Evolutionary conservation across 2,797 vertebrate genomes (phyloP), one percentile per base, ranked within the genome.

Genomic region (Eupleurogrammus muticus): DNA sequence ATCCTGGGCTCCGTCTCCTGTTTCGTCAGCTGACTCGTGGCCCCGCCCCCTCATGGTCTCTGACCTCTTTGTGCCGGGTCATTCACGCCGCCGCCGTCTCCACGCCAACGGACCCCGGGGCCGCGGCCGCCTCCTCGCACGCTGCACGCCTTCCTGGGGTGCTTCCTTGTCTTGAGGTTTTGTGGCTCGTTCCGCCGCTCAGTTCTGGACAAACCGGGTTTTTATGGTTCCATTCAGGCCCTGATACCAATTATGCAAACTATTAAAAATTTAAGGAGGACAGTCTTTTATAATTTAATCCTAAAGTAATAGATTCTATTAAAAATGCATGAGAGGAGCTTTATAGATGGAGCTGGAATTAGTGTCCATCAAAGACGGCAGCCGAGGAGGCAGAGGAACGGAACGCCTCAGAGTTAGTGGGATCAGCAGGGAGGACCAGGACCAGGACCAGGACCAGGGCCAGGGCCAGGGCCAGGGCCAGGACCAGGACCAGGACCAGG

Each of bases 221-320:
- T 93, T 90, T 92, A 92, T 85, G 86, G 86, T 90, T 88, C 83
- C 87, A 87, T 92, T 92, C 90, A 87, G 80, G 77, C 89, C 90
- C 88, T 88, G 87, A 88, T 93, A 91, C 92, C 92, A 95, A 94
- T 95, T 94, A 95, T 93, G 92, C 92, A 92, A 93, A 93, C 92
- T 93, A 94, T 94, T 86, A 94, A 95, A 94, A 94, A 94, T 94
- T 91, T 92, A 95, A 93, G 87, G 89, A 92, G 92, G 91, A 92
- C 91, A 92, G 93, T 94, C 93, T 94, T 94, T 94, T 95, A 95
- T 95, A 94, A 95, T 94, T 94, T 94, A 95, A 95, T 94, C 93
- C 93, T 93, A 93, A 94, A 94, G 93, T 94, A 94, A 95, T 95
- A 94, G 93, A 94, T 94, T 94, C 91, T 89, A 93, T 94, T 94